Base-by-base conservation (phyloP, 2,113 vertebrate genomes). In the Crotophaga sulcirostris region DNA sequence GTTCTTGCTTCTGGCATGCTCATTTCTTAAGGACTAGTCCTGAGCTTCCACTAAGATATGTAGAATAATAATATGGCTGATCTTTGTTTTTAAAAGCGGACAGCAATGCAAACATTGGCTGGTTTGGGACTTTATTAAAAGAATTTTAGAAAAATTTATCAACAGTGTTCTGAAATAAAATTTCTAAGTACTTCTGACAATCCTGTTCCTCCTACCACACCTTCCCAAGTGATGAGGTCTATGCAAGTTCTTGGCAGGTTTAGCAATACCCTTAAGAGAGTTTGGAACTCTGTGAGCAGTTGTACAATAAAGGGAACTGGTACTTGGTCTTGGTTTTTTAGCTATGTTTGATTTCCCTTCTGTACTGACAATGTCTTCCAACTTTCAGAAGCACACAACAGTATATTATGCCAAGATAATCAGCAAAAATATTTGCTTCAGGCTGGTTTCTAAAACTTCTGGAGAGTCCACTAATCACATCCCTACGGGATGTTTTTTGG, bases 151-250 rank as follows among this genome's bases (percentile, higher is more conserved):
- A 26, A 38, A 60, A 42, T 47, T 20, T 45, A 29, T 56, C 2
- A 42, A 29, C 4, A 47, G 2, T 56, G 9, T 56, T 82, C 8
- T 70, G n/a, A 81, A 64, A 77, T 11, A 64, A 1, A 42, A 20
- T 60, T 69, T 64, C 15, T 29, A 25, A 47, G 5, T 42, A 16
- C 70, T 78, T 75, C 36, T 62, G 12, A 21, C 7, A 56, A 7
- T n/a, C 3, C 8, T 6, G 3, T 16, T 5, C 11, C 13, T 34
- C 10, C 3, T 34, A 1, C 9, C 8, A 4, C 6, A 19, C 4
- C 3, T 2, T 19, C 20, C 3, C 4, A 58, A 1, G 5, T 31
- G 33, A 34, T 31, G 18, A 85, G 31, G 40, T 36, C 20, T 49
- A 29, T 34, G 12, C 16, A 44, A 59, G 55, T 31, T 84, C 14